Evolutionary conservation across 2,888 invertebrate genomes (phyloP).

Genomic region (Lampropteryx suffumata): DNA sequence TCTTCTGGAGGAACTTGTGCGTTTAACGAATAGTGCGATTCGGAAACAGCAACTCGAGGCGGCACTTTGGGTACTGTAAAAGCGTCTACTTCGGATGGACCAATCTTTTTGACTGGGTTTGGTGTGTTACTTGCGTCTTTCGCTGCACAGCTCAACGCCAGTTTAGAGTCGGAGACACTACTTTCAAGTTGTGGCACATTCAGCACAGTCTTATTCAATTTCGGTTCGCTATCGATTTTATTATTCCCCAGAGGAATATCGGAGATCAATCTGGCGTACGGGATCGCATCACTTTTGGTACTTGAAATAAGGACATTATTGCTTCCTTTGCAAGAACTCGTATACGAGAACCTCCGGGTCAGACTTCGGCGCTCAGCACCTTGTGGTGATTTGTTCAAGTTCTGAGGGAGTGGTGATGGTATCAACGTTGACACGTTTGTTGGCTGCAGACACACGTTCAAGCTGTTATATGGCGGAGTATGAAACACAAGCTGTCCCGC

Average conservation of each 20-base stretch:
- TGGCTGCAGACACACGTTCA: constrained; percentile 90
- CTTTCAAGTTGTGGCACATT: constrained; percentile 87
- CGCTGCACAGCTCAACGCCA: constrained; percentile 89
- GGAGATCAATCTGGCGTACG: constrained; percentile 91
- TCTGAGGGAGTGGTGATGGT: constrained; percentile 72
- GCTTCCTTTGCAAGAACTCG: constrained; percentile 74
- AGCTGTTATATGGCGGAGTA: constrained; percentile 92
- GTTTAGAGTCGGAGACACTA: constrained; percentile 92
- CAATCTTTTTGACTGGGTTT: constrained; percentile 52
- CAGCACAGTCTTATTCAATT: constrained; percentile 82
- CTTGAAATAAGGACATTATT: constrained; percentile 69
- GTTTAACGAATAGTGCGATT: constrained; percentile 86
- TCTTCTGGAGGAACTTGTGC: constrained; percentile 83
- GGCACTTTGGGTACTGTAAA: constrained; percentile 70
- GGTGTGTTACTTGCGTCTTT: constrained; percentile 68
- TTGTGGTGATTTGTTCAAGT: constrained; percentile 67
- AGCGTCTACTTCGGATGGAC: constrained; percentile 51
- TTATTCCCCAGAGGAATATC: constrained; percentile 80
- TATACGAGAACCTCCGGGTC: constrained; percentile 76
- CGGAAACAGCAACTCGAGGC: constrained; percentile 83
- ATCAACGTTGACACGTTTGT: constrained; percentile 71
- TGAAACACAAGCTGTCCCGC: constrained; percentile 94
- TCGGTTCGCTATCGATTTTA: constrained; percentile 89
- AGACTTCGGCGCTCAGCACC: constrained; percentile 67
- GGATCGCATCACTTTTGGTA: constrained; percentile 85